phyloP scores from a whole-genome alignment of 1,140 invertebrate genomes.

The Teleogryllus occipitalis region DNA sequence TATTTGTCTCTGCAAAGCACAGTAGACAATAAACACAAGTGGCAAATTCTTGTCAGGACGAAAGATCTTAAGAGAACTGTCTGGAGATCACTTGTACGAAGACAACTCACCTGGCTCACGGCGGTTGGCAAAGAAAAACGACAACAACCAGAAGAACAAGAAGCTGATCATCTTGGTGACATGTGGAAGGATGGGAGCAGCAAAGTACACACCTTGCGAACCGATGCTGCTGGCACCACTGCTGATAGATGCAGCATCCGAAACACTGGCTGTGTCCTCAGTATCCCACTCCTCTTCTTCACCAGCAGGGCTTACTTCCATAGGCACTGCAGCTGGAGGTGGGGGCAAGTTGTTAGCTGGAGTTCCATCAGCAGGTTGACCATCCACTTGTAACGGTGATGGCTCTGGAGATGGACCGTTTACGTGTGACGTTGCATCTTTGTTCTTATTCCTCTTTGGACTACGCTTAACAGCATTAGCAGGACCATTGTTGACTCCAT shows the following conservation, averaged over 20 bases:
- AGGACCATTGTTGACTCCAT: slow-evolving; percentile 11
- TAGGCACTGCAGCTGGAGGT: background rate
- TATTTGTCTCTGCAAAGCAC: too few relatives aligned
- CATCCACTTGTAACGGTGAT: background rate
- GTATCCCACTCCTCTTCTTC: slow-evolving; percentile 30
- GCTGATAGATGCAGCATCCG: slow-evolving; percentile 33
- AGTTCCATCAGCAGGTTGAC: background rate
- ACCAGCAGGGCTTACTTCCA: slow-evolving; percentile 14
- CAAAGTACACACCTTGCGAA: slow-evolving; percentile 21
- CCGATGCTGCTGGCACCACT: slow-evolving; percentile 30
- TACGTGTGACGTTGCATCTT: background rate
- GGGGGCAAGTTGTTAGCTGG: background rate
- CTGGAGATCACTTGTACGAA: background rate
- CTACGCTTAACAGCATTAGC: slow-evolving; percentile 33
- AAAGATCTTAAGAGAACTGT: too few relatives aligned
- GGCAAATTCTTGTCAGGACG: too few relatives aligned
- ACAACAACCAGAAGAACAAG: slow-evolving; percentile 4
- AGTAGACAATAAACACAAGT: too few relatives aligned
- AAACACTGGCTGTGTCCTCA: slow-evolving; percentile 31
- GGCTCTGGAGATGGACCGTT: background rate
- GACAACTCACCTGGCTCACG: background rate
- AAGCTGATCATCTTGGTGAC: background rate
- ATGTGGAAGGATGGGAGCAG: background rate
- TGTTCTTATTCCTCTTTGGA: slow-evolving; percentile 26
- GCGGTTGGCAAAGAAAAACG: background rate